Conservation (phyloP, 2,888 invertebrate species). For the Pyrgus malvae region DNA sequence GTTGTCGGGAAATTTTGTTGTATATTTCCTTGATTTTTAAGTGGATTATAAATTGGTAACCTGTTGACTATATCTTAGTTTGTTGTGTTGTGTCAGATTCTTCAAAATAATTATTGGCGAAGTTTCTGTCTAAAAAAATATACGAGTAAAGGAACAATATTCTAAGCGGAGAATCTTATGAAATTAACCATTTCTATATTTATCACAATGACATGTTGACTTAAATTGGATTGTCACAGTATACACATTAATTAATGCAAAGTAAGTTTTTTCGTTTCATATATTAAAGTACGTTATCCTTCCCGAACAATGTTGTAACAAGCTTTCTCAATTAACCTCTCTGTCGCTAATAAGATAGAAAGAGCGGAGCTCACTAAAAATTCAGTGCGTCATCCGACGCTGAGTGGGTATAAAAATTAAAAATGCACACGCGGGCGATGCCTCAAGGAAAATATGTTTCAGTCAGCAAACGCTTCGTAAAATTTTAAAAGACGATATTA, state of each 20-base stretch:
- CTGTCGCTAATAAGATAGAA: conserved; percentile 66
- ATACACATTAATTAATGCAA: no score
- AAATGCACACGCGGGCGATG: conserved; percentile 69
- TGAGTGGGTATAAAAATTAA: conserved; percentile 73
- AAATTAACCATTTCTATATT: no score
- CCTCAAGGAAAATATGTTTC: conserved; percentile 73
- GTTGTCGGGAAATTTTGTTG: conserved; percentile 10
- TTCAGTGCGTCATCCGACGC: conserved; percentile 68
- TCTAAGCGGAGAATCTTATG: no score
- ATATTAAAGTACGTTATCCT: background rate
- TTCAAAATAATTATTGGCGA: no score
- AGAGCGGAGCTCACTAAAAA: conserved; percentile 70
- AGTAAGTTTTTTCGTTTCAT: background rate
- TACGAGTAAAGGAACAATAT: no score
- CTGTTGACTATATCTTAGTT: no score
- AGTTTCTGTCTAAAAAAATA: no score
- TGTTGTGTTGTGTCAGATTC: no score
- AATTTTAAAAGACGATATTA: conserved; percentile 49
- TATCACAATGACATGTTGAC: no score
- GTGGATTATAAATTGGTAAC: no score
- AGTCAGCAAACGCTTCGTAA: conserved; percentile 49
- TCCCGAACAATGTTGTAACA: conserved; percentile 6
- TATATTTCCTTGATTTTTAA: background rate
- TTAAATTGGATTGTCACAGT: no score
- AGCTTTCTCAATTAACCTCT: conserved; percentile 51